Evolutionary conservation across 1,140 invertebrate species (phyloP).

Genomic region (Panagrolaimus sp.): DNA sequence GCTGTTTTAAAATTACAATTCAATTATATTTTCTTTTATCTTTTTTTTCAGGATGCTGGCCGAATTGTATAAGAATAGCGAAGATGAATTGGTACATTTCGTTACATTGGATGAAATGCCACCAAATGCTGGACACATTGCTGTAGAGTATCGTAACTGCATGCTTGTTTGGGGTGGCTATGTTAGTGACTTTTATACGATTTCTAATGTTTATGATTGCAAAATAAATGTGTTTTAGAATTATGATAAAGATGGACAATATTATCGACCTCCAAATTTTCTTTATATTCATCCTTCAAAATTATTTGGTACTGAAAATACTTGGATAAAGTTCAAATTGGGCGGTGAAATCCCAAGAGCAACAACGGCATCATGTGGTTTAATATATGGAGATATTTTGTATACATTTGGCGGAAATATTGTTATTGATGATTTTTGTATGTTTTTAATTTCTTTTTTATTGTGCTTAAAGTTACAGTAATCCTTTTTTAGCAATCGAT

Average conservation of each 20-base stretch:
- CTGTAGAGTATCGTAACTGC: conserved; percentile 17
- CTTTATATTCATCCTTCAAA: conserved; percentile 19
- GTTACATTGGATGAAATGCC: not conserved
- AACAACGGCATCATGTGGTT: conserved; percentile 10
- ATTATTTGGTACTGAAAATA: not conserved
- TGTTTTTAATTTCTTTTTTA: not conserved
- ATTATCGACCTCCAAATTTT: conserved; percentile 14
- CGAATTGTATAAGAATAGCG: not conserved
- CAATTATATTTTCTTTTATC: not conserved
- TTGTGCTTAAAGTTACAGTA: not conserved
- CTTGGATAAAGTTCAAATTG: conserved; percentile 20
- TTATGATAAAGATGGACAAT: conserved; percentile 9
- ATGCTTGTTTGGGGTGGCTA: conserved; percentile 24
- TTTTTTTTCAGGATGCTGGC: not conserved
- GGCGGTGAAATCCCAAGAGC: conserved; percentile 17
- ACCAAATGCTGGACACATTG: conserved; percentile 22
- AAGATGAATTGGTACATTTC: not conserved
- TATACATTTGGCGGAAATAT: conserved; percentile 19
- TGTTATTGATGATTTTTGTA: conserved; percentile 12
- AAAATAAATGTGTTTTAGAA: too few species aligned
- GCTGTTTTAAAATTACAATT: too few species aligned
- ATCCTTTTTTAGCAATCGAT: not conserved
- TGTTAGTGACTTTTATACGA: too few species aligned
- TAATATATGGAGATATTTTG: conserved; percentile 20
- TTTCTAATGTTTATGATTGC: too few species aligned